Evolutionary conservation across 2,113 vertebrate species (phyloP).

Genomic region (Pelmatolapia mariae): DNA sequence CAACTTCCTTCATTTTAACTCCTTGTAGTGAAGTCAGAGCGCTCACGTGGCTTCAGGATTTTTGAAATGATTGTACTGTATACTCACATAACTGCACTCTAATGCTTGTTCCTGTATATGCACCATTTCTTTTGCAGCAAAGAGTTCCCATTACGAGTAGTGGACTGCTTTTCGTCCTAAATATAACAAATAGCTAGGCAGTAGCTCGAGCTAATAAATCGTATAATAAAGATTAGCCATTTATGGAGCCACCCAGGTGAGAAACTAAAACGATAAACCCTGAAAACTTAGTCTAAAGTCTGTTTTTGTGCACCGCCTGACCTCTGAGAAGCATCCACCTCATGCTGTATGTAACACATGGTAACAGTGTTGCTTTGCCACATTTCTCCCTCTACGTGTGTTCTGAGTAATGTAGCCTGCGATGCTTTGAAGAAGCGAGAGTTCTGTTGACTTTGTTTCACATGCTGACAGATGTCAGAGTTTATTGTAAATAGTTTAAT

Average conservation of each 20-base stretch:
- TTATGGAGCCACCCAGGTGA: neutral
- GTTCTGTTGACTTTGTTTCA: constrained; percentile 44
- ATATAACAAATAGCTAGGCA: constrained; percentile 2
- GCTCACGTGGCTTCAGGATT: neutral
- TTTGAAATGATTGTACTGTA: constrained; percentile 25
- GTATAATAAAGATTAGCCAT: neutral
- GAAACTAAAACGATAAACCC: neutral
- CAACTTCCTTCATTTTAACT: neutral
- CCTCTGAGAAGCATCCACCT: neutral
- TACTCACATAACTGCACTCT: constrained; percentile 11
- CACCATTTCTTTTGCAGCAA: neutral
- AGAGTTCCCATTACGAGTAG: neutral
- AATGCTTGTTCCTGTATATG: constrained; percentile 6
- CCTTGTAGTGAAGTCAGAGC: neutral
- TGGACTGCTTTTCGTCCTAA: neutral
- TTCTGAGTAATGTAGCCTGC: constrained; percentile 44
- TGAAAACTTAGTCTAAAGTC: neutral
- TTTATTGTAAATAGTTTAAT: constrained; percentile 65
- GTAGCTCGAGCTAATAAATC: constrained; percentile 6
- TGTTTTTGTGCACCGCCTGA: neutral
- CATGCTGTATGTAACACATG: neutral
- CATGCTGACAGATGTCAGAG: constrained; percentile 32
- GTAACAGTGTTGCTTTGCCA: neutral
- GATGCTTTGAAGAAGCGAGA: constrained; percentile 52
- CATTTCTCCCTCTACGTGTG: constrained; percentile 12